Conservation (phyloP, 2,888 invertebrate species). For the Eupithecia dodoneata region DNA sequence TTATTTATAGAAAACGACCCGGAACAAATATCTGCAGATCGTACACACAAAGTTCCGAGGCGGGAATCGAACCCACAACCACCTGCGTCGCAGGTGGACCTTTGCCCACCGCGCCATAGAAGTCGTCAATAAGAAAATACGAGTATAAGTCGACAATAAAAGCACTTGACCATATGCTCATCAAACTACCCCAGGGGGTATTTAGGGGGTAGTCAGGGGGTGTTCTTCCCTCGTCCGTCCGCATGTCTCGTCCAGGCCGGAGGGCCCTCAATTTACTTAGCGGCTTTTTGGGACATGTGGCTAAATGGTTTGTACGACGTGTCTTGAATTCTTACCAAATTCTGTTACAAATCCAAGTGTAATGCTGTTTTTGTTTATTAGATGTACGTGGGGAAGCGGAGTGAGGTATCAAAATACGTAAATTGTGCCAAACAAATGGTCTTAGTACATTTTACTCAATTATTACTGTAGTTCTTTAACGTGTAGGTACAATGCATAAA, state of each 20-base stretch:
- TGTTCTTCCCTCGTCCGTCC: background rate
- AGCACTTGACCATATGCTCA: slow-evolving; percentile 10
- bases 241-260: slow-evolving; percentile 1
- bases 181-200: slow-evolving; percentile 8
- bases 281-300: slow-evolving; percentile 21
- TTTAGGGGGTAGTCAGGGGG: background rate
- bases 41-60: no score
- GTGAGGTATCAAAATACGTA: background rate
- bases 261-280: slow-evolving; percentile 29
- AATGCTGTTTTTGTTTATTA: background rate
- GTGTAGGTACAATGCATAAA: no score
- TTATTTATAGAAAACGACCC: no score
- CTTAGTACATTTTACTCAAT: background rate
- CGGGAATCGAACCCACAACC: no score
- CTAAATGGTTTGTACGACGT: slow-evolving; percentile 23
- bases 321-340: slow-evolving; percentile 8
- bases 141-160: background rate
- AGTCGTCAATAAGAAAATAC: no score
- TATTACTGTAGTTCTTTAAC: background rate
- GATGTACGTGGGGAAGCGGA: background rate
- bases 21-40: no score
- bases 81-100: no score
- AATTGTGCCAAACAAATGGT: background rate
- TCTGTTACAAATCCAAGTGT: slow-evolving; percentile 2
- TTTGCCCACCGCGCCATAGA: no score